A percentile compares a stretch with the other conserved stretches of the same genome.
Evolutionary conservation across 2,888 invertebrate genomes (phyloP).

Genomic region (Nemotelus nigrinus): DNA sequence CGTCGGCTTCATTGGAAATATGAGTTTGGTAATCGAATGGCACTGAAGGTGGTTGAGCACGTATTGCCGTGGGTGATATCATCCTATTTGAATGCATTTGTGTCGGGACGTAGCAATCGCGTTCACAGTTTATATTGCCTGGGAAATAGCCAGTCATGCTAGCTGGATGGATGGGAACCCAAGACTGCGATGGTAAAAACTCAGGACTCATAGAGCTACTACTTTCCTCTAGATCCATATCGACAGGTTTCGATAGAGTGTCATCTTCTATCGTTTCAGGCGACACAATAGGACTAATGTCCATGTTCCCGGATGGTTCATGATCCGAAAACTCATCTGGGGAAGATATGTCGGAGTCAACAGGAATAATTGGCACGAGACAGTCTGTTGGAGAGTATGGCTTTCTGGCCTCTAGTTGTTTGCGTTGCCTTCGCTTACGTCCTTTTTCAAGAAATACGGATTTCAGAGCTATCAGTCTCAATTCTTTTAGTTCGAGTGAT

Average conservation of each 20-base stretch:
- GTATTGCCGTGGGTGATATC: slow-evolving; percentile 45
- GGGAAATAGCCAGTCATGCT: slow-evolving; percentile 52
- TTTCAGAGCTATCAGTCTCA: slow-evolving; percentile 63
- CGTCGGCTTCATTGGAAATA: not conserved
- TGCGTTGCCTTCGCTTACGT: slow-evolving; percentile 60
- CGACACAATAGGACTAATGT: slow-evolving; percentile 62
- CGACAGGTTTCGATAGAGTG: slow-evolving; percentile 56
- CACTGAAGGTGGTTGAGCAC: not conserved
- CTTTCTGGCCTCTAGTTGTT: slow-evolving; percentile 57
- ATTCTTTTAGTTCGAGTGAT: slow-evolving; percentile 57
- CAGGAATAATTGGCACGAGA: slow-evolving; percentile 44
- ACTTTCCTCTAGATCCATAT: slow-evolving; percentile 63
- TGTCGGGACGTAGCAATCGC: not conserved
- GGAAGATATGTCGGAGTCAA: not conserved
- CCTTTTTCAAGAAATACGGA: slow-evolving; percentile 63
- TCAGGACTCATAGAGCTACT: slow-evolving; percentile 54
- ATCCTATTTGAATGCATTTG: slow-evolving; percentile 6
- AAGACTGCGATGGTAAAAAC: slow-evolving; percentile 32
- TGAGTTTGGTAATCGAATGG: not conserved
- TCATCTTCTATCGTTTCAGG: slow-evolving; percentile 53
- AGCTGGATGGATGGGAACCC: slow-evolving; percentile 50
- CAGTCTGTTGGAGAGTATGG: slow-evolving; percentile 65
- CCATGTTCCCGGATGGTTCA: slow-evolving; percentile 37
- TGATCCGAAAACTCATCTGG: slow-evolving; percentile 17
- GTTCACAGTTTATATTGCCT: not conserved